Percentiles rank a stretch among this genome's conserved stretches.
phyloP scores from a whole-genome alignment of 2,113 vertebrate species.

The Rhagologus leucostigma region DNA sequence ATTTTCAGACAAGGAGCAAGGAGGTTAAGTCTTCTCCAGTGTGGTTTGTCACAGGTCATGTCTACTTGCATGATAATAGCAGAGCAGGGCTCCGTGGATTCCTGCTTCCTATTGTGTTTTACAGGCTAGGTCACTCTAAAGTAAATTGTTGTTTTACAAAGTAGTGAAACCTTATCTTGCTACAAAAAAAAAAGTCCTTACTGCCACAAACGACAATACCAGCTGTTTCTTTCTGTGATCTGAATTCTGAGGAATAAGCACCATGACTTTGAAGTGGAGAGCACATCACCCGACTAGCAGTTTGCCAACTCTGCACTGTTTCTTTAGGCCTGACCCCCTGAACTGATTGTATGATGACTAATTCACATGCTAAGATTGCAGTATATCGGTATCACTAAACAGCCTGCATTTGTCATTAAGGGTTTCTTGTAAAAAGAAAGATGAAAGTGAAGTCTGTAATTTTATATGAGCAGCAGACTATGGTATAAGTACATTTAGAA shows the following conservation, averaged over 20 bases:
- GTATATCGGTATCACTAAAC: slow-evolving; percentile 84
- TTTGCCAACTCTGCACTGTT: slow-evolving; percentile 79
- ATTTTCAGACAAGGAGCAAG: slow-evolving; percentile 54
- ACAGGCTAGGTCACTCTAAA: slow-evolving; percentile 80
- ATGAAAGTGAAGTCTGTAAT: slow-evolving; percentile 83
- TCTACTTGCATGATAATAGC: slow-evolving; percentile 57
- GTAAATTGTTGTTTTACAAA: slow-evolving; percentile 79
- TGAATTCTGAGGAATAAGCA: slow-evolving; percentile 63
- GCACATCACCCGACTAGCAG: slow-evolving; percentile 69
- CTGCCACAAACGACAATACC: slow-evolving; percentile 79
- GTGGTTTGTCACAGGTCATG: slow-evolving; percentile 56
- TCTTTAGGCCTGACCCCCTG: slow-evolving; percentile 86
- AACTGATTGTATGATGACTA: slow-evolving; percentile 87
- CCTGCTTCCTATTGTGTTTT: slow-evolving; percentile 77
- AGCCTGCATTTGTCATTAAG: slow-evolving; percentile 94
- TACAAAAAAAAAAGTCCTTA: not conserved
- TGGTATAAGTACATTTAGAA: slow-evolving; percentile 64
- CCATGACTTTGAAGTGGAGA: slow-evolving; percentile 80
- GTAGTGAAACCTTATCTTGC: slow-evolving; percentile 82
- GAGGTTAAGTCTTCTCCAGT: slow-evolving; percentile 62
- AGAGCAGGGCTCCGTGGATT: slow-evolving; percentile 43
- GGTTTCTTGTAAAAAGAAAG: slow-evolving; percentile 83
- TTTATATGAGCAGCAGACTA: slow-evolving; percentile 72
- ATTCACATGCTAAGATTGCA: slow-evolving; percentile 83
- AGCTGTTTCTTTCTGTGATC: slow-evolving; percentile 82